Percentiles rank a stretch among this genome's conserved stretches.
phyloP scores from a whole-genome alignment of 2,888 invertebrate genomes.

The Athalia rosae region DNA sequence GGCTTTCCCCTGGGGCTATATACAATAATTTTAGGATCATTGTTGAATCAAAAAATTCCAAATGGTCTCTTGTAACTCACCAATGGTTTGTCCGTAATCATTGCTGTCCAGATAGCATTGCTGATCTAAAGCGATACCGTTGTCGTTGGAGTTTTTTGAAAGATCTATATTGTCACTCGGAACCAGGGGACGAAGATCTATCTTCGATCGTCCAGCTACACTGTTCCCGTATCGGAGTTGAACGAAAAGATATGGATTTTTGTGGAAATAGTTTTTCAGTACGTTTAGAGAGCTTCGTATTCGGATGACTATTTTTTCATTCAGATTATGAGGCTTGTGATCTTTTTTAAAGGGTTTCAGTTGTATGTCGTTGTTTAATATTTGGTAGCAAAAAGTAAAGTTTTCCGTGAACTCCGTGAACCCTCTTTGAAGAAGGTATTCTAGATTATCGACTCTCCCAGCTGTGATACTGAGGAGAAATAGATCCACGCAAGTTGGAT shows the following conservation, averaged over 20 bases:
- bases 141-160: slow-evolving; percentile 71
- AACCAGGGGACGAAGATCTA: slow-evolving; percentile 76
- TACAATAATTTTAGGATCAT: not conserved
- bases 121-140: slow-evolving; percentile 70
- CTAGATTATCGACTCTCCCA: slow-evolving; percentile 77
- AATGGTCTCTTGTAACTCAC: slow-evolving; percentile 31
- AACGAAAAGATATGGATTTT: slow-evolving; percentile 74
- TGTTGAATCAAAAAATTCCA: not conserved
- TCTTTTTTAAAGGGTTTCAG: slow-evolving; percentile 66
- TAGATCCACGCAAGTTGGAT: slow-evolving; percentile 62
- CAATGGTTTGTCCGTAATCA: slow-evolving; percentile 58
- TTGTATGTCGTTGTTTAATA: slow-evolving; percentile 66
- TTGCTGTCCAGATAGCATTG: slow-evolving; percentile 60
- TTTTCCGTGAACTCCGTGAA: slow-evolving; percentile 50
- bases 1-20: slow-evolving; percentile 60
- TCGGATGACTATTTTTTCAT: slow-evolving; percentile 76
- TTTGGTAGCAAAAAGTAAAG: slow-evolving; percentile 63
- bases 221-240: slow-evolving; percentile 71
- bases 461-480: slow-evolving; percentile 78
- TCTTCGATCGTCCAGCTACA: slow-evolving; percentile 72
- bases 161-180: slow-evolving; percentile 74
- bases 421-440: slow-evolving; percentile 71
- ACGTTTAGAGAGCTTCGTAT: slow-evolving; percentile 72
- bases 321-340: slow-evolving; percentile 66
- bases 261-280: slow-evolving; percentile 74